A percentile compares a stretch with the other conserved stretches of the same genome.
phyloP scores from a whole-genome alignment of 2,113 vertebrate species.

The Erythrocercus mccallii region DNA sequence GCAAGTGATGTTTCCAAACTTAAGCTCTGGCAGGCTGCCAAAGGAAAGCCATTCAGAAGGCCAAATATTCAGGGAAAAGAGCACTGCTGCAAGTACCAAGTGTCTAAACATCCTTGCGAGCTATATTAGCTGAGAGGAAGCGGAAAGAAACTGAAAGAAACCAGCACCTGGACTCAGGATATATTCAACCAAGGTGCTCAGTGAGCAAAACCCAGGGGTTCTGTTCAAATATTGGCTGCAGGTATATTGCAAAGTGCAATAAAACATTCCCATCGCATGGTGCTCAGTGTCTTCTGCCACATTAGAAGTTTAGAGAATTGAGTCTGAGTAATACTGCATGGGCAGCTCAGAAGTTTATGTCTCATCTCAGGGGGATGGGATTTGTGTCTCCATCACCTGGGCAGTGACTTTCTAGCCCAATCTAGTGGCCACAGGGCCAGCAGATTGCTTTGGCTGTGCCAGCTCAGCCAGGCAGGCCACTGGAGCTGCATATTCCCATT shows the following conservation, averaged over 20 bases:
- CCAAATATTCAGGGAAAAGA: constrained; percentile 1
- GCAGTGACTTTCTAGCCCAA: not conserved
- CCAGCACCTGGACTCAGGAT: not conserved
- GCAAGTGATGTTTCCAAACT: constrained; percentile 29
- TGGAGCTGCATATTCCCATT: not conserved
- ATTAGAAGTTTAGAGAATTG: not conserved
- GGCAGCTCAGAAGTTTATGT: not conserved
- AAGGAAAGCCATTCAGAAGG: constrained; percentile 15
- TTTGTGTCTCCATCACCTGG: not conserved
- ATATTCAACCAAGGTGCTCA: not conserved
- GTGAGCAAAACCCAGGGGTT: not conserved
- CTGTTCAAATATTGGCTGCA: not conserved
- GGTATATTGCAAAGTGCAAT: not conserved
- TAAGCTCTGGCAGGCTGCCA: not conserved
- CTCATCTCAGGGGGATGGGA: not conserved
- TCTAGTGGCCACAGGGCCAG: not conserved
- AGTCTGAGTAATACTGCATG: not conserved
- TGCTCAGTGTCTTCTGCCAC: not conserved
- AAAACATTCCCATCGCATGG: not conserved
- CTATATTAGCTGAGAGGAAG: not conserved
- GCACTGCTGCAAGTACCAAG: not conserved
- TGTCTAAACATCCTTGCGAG: not conserved
- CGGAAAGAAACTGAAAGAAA: not conserved
- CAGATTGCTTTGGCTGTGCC: not conserved
- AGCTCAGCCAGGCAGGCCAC: not conserved